Evolutionary conservation across 2,888 invertebrate genomes (phyloP).

Genomic region (Drosophila engyochracea): DNA sequence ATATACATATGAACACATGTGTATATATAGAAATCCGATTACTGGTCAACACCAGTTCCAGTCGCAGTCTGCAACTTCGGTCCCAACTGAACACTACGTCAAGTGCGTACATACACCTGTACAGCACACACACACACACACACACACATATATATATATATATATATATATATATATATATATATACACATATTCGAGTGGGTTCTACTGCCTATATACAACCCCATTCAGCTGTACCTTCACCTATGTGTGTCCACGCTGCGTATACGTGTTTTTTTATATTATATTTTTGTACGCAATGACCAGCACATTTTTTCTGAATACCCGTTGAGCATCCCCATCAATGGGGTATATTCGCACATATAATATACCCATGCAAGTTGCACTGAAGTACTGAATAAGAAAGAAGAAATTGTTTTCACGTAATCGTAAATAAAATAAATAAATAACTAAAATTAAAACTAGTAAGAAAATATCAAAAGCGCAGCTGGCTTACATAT

Average conservation of each 20-base stretch:
- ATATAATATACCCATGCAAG: background rate
- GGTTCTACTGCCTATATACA: background rate
- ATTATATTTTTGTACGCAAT: constrained; percentile 39
- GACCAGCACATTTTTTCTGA: constrained; percentile 53
- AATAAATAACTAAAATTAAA: background rate
- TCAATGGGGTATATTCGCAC: constrained; percentile 9
- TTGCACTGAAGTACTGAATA: background rate
- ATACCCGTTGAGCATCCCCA: background rate
- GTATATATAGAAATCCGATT: constrained; percentile 32
- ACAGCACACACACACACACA: constrained; percentile 6
- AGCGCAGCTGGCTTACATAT: background rate
- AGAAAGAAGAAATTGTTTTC: background rate
- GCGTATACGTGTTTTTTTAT: constrained; percentile 40
- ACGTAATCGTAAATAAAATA: background rate
- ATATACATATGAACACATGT: constrained; percentile 19
- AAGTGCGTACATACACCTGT: constrained; percentile 9
- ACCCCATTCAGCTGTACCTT: constrained; percentile 18
- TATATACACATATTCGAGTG: background rate
- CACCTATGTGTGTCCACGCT: constrained; percentile 21
- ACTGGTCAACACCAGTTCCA: constrained; percentile 5
- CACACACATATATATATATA: background rate
- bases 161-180: background rate
- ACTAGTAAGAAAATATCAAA: background rate
- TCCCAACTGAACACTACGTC: constrained; percentile 24
- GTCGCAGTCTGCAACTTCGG: constrained; percentile 6